These are phyloP conservation scores for Toxotes jaculatrix DNA, from an alignment of 2,113 vertebrate genomes.

Conservation along the genomic window DNA sequence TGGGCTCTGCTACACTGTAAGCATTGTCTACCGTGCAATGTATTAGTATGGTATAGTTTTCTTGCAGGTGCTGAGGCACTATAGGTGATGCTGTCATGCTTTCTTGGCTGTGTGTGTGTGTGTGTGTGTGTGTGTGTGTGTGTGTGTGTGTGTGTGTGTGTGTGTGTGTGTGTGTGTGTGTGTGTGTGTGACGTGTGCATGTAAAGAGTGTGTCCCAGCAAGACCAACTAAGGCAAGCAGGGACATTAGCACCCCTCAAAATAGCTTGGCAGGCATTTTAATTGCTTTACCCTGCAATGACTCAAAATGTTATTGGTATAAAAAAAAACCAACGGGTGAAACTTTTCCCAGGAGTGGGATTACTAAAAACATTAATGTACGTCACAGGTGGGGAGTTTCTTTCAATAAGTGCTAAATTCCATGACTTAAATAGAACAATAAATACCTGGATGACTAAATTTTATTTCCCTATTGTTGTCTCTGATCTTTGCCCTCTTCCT, in stretches of 20 bases:
- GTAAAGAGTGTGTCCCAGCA: conserved; percentile 57
- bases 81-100: conserved; percentile 28
- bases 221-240: conserved; percentile 66
- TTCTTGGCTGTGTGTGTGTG: conserved; percentile 6
- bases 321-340: conserved; percentile 52
- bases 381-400: conserved; percentile 23
- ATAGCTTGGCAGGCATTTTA: conserved; percentile 83
- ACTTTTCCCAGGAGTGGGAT: conserved; percentile 39
- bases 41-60: neutral
- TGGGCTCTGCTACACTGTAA: neutral
- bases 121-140: conserved; percentile 29
- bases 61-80: neutral
- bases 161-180: conserved; percentile 7
- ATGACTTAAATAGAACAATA: conserved; percentile 37
- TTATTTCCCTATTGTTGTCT: conserved; percentile 57
- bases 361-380: conserved; percentile 12
- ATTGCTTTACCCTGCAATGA: conserved; percentile 78
- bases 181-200: conserved; percentile 34
- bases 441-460: conserved; percentile 47
- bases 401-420: conserved; percentile 32
- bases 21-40: neutral
- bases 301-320: conserved; percentile 69
- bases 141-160: conserved; percentile 24
- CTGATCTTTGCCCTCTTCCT: conserved; percentile 58
- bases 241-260: conserved; percentile 77